Evolutionary conservation across 2,113 vertebrate species (phyloP).

Genomic region (Mobula birostris): DNA sequence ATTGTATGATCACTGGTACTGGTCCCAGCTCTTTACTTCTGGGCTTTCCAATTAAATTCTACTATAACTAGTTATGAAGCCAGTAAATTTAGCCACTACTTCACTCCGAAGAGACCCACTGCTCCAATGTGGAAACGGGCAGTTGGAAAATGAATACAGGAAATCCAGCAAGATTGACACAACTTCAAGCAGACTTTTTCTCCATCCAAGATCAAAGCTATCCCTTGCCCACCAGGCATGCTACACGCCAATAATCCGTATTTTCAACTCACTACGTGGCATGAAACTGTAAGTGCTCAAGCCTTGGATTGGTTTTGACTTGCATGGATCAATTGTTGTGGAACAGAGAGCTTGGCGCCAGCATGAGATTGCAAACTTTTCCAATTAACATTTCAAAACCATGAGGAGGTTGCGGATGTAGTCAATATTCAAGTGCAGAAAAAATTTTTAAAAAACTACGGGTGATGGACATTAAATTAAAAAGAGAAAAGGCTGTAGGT

Average conservation of each 20-base stretch:
- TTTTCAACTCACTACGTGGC: background rate
- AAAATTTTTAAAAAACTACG: no score
- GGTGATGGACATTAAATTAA: no score
- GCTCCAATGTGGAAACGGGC: background rate
- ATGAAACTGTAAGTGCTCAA: background rate
- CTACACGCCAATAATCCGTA: background rate
- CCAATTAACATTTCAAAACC: background rate
- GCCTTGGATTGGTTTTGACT: background rate
- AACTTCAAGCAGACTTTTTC: background rate
- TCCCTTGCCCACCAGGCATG: background rate
- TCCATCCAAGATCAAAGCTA: background rate
- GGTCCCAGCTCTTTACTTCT: background rate
- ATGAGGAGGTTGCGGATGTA: background rate
- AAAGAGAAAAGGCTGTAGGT: no score
- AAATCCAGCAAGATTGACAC: background rate
- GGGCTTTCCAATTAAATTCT: background rate
- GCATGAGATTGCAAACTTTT: background rate
- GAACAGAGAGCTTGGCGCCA: background rate
- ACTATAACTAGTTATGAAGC: background rate
- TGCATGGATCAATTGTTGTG: background rate
- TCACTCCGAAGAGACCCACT: background rate
- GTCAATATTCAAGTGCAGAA: background rate
- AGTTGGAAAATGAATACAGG: background rate
- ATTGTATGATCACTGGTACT: no score
- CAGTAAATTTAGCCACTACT: background rate